A percentile compares a stretch with the other conserved stretches of the same genome.
Evolutionary conservation across 1,140 invertebrate species (phyloP).

Genomic region (Drosophila punjabiensis): DNA sequence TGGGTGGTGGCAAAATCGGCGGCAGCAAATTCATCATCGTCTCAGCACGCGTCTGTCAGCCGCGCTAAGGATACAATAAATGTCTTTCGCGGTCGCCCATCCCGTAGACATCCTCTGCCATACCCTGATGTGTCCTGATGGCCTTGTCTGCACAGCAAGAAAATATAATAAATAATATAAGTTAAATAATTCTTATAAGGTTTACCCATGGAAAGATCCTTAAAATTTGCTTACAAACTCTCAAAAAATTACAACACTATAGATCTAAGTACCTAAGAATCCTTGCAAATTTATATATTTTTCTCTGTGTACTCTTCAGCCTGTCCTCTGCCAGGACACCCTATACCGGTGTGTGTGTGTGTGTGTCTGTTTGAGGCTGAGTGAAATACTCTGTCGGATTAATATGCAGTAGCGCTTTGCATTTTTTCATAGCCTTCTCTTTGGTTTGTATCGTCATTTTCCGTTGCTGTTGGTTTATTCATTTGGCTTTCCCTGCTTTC

Average conservation of each 20-base stretch:
- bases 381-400: slow-evolving; percentile 83
- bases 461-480: slow-evolving; percentile 71
- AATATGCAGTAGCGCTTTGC: slow-evolving; percentile 80
- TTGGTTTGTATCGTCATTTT: slow-evolving; percentile 56
- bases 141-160: slow-evolving; percentile 19
- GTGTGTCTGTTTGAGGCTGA: slow-evolving; percentile 33
- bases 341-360: slow-evolving; percentile 26
- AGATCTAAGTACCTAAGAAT: neutral
- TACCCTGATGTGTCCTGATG: slow-evolving; percentile 28
- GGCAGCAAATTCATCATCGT: slow-evolving; percentile 79
- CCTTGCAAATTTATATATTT: neutral
- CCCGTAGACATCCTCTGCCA: slow-evolving; percentile 35
- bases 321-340: slow-evolving; percentile 31
- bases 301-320: slow-evolving; percentile 1
- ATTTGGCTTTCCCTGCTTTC: slow-evolving; percentile 61
- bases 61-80: slow-evolving; percentile 83
- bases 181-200: neutral
- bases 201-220: neutral
- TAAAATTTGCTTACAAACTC: neutral
- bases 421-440: slow-evolving; percentile 48
- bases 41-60: slow-evolving; percentile 80
- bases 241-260: neutral
- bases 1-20: slow-evolving; percentile 31
- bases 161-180: neutral
- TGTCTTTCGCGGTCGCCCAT: slow-evolving; percentile 74